Base-by-base conservation (phyloP, 2,797 vertebrate species). In the Adelosebastes latens region DNA sequence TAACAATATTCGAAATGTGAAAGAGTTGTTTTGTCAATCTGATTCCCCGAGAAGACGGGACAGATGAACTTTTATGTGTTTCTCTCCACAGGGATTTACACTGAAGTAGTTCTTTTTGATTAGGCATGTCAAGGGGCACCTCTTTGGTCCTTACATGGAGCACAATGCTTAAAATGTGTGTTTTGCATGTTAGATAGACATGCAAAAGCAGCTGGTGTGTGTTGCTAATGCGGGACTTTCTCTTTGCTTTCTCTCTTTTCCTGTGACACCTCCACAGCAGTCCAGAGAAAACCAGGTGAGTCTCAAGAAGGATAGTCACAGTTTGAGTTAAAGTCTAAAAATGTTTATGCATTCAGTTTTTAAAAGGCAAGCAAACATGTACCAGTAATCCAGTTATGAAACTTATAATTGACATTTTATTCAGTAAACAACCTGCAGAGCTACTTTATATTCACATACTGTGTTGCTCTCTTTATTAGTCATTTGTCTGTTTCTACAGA, bases 231-330 rank as follows among this genome's bases (percentile, higher is more conserved):
- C 85, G 77, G 92, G 69, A 82, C 91, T 90, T 95, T 95, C 72
- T 96, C 85, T 95, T 68, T 93, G 61, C 90, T 94, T 88, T 93
- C 85, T 86, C 83, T 87, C 63, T 65, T 77, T 81, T 84, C 89
- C 71, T 87, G 90, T 91, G 91, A 94, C 92, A 94, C 89, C 91
- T 94, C 95, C 90, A 95, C 94, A 49, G 89, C 96, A 97, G 97
- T 96, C 96, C 97, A 86, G 95, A 97, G 95, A 95, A 96, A 96
- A 96, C 96, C 97, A 98, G 98, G 98, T 99, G 96, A 99, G 98
- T 97, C 75, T 82, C 27, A 2, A 64, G 29, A 74, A 64, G 53
- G 75, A 60, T 58, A 67, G 49, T 60, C 16, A 18, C 18, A 36
- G 14, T 65, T 75, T 60, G 13, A 56, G 7, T 55, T 20, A 65